Percentiles rank a stretch among this genome's conserved stretches.
Evolutionary conservation across 2,113 vertebrate species (phyloP).

Genomic region (Falcunculus frontatus): DNA sequence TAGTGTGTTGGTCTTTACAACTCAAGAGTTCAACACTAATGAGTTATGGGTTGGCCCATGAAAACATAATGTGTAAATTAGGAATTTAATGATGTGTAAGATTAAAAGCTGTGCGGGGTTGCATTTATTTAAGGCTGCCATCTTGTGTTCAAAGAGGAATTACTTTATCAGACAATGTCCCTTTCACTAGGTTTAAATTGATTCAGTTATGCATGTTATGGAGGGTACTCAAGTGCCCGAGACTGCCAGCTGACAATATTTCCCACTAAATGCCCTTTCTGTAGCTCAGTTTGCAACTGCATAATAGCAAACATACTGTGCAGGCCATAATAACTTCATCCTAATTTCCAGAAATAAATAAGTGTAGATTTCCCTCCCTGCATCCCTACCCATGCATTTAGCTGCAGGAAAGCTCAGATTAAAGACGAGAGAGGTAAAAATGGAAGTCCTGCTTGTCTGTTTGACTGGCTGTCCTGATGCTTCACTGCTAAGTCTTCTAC

Average conservation of each 20-base stretch:
- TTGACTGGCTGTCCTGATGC: background rate
- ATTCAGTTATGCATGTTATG: slow-evolving; percentile 54
- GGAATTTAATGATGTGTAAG: slow-evolving; percentile 87
- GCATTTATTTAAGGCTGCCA: slow-evolving; percentile 84
- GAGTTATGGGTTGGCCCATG: slow-evolving; percentile 83
- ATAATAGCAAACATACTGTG: slow-evolving; percentile 5
- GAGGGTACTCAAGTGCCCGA: slow-evolving; percentile 46
- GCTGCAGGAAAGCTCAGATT: background rate
- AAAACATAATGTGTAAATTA: slow-evolving; percentile 88
- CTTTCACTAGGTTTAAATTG: slow-evolving; percentile 57
- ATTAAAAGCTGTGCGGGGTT: slow-evolving; percentile 78
- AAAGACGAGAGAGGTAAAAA: background rate
- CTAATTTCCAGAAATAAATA: slow-evolving; percentile 20
- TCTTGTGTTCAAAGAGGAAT: slow-evolving; percentile 83
- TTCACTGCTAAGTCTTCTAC: background rate
- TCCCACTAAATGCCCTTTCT: slow-evolving; percentile 32
- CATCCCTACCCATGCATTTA: background rate
- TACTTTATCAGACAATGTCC: slow-evolving; percentile 76
- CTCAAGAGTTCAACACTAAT: slow-evolving; percentile 82
- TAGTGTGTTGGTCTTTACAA: slow-evolving; percentile 75
- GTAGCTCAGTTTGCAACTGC: slow-evolving; percentile 4
- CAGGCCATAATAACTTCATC: background rate
- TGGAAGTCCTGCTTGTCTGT: background rate
- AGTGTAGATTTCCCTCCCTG: background rate
- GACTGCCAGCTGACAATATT: slow-evolving; percentile 51